These are phyloP conservation scores for Tautogolabrus adspersus DNA, from an alignment of 2,113 vertebrate genomes.

Conservation along the genomic window DNA sequence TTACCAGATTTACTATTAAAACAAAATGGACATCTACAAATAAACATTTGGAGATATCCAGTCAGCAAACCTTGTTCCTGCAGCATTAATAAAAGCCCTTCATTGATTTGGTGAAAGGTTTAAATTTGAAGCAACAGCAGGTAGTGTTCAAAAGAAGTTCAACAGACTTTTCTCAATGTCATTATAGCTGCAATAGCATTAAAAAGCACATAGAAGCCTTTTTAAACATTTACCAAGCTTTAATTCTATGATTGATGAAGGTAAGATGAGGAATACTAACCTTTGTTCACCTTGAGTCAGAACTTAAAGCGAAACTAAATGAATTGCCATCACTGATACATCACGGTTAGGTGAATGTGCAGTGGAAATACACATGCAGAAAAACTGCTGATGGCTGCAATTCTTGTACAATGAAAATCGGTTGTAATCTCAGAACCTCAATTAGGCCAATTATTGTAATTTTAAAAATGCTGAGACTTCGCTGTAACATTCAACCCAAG, in stretches of 20 bases:
- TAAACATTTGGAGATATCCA: too few species aligned
- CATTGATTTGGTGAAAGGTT: too few species aligned
- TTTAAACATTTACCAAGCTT: background rate
- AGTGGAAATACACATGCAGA: background rate
- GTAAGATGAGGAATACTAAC: background rate
- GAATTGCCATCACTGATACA: background rate
- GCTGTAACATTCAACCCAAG: conserved; percentile 9
- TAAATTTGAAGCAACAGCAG: background rate
- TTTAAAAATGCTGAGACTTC: conserved; percentile 33
- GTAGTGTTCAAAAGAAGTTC: background rate
- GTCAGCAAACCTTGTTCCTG: too few species aligned
- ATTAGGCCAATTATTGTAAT: conserved; percentile 40
- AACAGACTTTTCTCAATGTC: background rate
- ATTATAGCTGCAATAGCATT: background rate
- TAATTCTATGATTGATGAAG: background rate
- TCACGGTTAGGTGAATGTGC: background rate
- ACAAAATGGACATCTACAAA: too few species aligned
- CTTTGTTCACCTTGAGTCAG: background rate
- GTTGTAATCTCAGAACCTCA: conserved; percentile 19
- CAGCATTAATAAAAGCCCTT: too few species aligned
- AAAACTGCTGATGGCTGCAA: background rate
- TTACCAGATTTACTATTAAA: too few species aligned
- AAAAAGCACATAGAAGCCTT: too few species aligned
- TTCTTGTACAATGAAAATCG: conserved; percentile 1
- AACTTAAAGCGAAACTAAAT: background rate